Conservation (phyloP, 2,113 vertebrate genomes). For the Cranoglanis bouderius region DNA sequence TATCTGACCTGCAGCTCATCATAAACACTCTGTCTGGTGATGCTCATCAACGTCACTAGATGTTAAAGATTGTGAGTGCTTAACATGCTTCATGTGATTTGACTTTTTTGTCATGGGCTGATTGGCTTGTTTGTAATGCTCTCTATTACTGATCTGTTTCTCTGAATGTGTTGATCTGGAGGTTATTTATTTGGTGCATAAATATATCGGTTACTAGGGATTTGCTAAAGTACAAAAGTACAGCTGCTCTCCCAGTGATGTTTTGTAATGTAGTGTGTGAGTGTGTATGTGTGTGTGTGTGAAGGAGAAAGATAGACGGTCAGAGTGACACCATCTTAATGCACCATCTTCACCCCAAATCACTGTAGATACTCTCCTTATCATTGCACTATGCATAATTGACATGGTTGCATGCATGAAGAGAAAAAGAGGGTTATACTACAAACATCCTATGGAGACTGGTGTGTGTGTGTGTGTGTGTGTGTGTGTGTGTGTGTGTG, state of each 20-base stretch:
- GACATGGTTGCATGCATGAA: slow-evolving; percentile 48
- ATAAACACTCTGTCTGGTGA: neutral
- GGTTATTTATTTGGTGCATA: neutral
- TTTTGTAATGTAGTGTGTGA: slow-evolving; percentile 11
- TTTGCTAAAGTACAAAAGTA: neutral
- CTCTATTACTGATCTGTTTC: neutral
- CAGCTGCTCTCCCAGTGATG: neutral
- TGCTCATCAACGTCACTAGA: neutral
- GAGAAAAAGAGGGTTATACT: slow-evolving; percentile 73
- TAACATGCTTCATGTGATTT: neutral
- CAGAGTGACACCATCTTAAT: slow-evolving; percentile 19
- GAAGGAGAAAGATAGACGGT: neutral
- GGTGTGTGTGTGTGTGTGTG: slow-evolving; percentile 64
- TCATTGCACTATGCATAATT: slow-evolving; percentile 15
- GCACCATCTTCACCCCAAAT: slow-evolving; percentile 1
- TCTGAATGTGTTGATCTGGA: neutral
- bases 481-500: slow-evolving; percentile 51
- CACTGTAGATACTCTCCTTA: slow-evolving; percentile 16
- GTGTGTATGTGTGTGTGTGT: slow-evolving; percentile 17
- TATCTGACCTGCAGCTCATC: slow-evolving; percentile 23
- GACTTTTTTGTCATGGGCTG: neutral
- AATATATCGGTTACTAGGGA: neutral
- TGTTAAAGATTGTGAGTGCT: neutral
- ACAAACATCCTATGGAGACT: slow-evolving; percentile 64
- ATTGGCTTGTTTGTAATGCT: neutral